These are phyloP conservation scores for Myotis yumanensis DNA, from an alignment of 2,113 vertebrate genomes.

Conservation along the genomic window DNA sequence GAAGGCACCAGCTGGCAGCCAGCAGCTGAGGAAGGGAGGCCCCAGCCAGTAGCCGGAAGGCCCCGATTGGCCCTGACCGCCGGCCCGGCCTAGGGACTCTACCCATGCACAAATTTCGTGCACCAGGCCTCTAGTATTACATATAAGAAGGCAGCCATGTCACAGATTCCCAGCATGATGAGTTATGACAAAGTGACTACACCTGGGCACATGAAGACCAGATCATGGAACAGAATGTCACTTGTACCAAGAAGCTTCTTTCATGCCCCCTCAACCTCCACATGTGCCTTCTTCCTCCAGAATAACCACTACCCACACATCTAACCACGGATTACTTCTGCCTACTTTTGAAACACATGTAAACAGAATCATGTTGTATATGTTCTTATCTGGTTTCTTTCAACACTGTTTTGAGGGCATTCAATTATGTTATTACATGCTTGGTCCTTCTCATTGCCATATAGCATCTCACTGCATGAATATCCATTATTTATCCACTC, in stretches of 20 bases:
- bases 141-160: neutral
- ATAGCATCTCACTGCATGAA: neutral
- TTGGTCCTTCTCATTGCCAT: neutral
- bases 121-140: neutral
- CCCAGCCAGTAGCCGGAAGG: too few species aligned
- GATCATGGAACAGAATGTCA: neutral
- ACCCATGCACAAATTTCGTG: too few species aligned
- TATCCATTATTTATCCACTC: neutral
- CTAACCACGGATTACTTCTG: neutral
- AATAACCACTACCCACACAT: neutral
- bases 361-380: neutral
- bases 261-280: neutral
- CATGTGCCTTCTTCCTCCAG: neutral
- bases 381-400: constrained; percentile 14
- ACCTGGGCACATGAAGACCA: neutral
- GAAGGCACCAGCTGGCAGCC: too few species aligned
- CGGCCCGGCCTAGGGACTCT: too few species aligned
- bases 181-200: neutral
- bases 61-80: too few species aligned
- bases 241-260: neutral
- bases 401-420: neutral
- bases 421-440: neutral
- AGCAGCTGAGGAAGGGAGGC: too few species aligned
- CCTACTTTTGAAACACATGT: neutral
- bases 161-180: neutral